Base-by-base conservation (phyloP, 2,888 invertebrate genomes). In the Fragum whitleyi region DNA sequence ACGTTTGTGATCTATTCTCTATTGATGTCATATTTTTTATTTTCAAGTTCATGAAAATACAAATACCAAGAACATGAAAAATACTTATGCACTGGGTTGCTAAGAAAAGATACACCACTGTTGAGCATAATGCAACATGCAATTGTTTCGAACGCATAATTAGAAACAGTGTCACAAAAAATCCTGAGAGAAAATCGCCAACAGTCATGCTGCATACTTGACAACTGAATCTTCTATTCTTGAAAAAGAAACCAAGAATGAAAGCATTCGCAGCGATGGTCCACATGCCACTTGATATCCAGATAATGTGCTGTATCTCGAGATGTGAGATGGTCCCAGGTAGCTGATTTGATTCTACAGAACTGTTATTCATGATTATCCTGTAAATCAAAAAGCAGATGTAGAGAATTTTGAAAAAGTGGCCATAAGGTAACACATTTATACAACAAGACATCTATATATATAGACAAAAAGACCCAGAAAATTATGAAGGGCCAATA, bases 121-220 rank as follows among this genome's bases (percentile, higher is more conserved):
- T 47, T 19, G 47, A 47, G 14, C 47, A 47, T 19, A 47, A 14
- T n/a, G 47, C 47, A 47, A n/a, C 47, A 47, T 47, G 14, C 2
- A 47, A 3, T 2, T 16, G 47, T 19, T 14, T 19, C 47, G 14
- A 47, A 3, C n/a, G 47, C 47, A 47, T 14, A 3, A 47, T 9
- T 19, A 47, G 14, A 3, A 19, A 14, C 2, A 9, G 16, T 47
- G 47, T 47, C 14, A 47, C 14, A n/a, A n/a, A 19, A 14, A 5
- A 47, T 9, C 47, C 47, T 3, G 47, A 47, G 19, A 47, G 47
- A 47, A 47, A 47, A 47, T 47, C 47, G 16, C 47, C 47, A 2
- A 57, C 2, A 6, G 57, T 57, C 57, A 57, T 57, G n/a, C 57
- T 57, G 57, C 57, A 57, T 6, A 26, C 26, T n/a, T 57, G 57